phyloP scores from a whole-genome alignment of 2,888 invertebrate genomes.

The Drosophila algonquin region DNA sequence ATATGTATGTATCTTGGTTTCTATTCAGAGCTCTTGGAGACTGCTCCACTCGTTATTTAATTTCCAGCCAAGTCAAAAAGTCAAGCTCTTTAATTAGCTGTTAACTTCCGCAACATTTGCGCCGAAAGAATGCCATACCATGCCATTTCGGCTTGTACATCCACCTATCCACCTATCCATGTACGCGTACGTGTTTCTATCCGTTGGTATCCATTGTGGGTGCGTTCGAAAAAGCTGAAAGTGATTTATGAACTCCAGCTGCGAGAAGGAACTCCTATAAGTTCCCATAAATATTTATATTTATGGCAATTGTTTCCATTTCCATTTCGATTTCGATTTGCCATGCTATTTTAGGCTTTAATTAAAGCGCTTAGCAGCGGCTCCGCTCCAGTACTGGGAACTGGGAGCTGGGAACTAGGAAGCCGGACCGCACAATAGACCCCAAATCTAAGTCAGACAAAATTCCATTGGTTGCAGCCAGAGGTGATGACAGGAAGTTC shows the following conservation, averaged over 20 bases:
- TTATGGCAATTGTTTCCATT: slow-evolving; percentile 70
- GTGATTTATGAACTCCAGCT: slow-evolving; percentile 66
- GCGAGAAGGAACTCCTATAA: slow-evolving; percentile 37
- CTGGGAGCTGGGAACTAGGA: slow-evolving; percentile 20
- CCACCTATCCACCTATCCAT: slow-evolving; percentile 47
- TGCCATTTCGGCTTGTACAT: not conserved
- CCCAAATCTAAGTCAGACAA: slow-evolving; percentile 30
- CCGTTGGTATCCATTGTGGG: slow-evolving; percentile 52
- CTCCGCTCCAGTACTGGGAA: slow-evolving; percentile 46
- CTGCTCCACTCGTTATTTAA: slow-evolving; percentile 62
- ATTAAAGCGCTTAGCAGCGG: slow-evolving; percentile 54
- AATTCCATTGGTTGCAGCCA: slow-evolving; percentile 47
- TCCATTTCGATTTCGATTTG: slow-evolving; percentile 64
- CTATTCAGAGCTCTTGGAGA: not conserved
- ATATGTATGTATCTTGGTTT: not conserved
- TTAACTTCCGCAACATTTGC: slow-evolving; percentile 78
- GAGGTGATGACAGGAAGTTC: slow-evolving; percentile 67
- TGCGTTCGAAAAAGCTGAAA: slow-evolving; percentile 48
- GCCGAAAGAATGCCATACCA: slow-evolving; percentile 51
- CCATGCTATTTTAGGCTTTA: slow-evolving; percentile 55
- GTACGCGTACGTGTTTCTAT: slow-evolving; percentile 4
- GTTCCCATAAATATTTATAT: slow-evolving; percentile 60
- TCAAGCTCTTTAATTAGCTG: slow-evolving; percentile 72
- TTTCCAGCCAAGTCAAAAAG: slow-evolving; percentile 55
- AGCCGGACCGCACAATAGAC: slow-evolving; percentile 3